These are phyloP conservation scores for Ambastaia sidthimunki DNA, from an alignment of 2,797 vertebrate species.

Conservation along the genomic window DNA sequence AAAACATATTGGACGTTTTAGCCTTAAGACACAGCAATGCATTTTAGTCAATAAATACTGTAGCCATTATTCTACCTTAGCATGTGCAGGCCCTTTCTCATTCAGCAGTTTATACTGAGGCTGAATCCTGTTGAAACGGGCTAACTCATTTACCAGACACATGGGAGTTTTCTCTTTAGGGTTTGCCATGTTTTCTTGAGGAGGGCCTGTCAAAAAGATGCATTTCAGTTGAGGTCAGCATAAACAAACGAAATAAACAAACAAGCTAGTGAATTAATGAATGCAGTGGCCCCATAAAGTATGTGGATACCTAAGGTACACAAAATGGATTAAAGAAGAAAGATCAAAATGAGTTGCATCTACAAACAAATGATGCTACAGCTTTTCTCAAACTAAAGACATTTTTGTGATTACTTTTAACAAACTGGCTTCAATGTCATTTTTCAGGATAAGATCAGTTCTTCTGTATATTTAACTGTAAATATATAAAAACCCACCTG, in stretches of 20 bases:
- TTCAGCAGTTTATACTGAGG: constrained; percentile 98
- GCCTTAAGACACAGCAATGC: background rate
- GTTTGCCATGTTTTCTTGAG: constrained; percentile 98
- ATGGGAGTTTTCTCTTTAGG: constrained; percentile 98
- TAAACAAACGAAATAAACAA: constrained; percentile 1
- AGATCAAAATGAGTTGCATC: no score
- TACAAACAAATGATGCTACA: no score
- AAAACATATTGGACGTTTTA: background rate
- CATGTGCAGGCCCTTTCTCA: constrained; percentile 97
- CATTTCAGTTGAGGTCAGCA: constrained; percentile 1
- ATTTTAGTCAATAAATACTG: background rate
- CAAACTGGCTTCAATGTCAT: no score
- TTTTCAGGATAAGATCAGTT: no score
- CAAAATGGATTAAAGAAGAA: background rate
- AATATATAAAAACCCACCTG: background rate
- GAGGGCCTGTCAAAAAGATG: constrained; percentile 83
- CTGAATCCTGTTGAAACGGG: constrained; percentile 97
- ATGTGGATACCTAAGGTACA: background rate
- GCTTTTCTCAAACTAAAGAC: no score
- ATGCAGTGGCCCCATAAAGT: background rate
- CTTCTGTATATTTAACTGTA: no score
- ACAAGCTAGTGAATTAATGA: no score
- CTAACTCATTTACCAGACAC: constrained; percentile 98
- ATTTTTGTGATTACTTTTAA: no score
- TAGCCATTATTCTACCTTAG: constrained; percentile 82